Conservation (phyloP, 1,140 invertebrate genomes). For the Latrodectus geometricus region DNA sequence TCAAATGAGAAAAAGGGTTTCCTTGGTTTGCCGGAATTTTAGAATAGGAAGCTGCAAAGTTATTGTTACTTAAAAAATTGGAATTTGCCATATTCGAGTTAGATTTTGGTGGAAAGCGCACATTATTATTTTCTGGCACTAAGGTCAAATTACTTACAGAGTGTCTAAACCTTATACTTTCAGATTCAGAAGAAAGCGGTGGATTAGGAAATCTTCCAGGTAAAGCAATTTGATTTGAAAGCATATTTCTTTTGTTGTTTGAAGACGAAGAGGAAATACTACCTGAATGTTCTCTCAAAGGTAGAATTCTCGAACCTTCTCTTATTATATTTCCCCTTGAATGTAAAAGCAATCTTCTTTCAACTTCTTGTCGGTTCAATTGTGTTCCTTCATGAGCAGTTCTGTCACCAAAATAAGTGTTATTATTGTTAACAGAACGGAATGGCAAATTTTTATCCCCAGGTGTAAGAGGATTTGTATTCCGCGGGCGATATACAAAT, state of each 20-base stretch:
- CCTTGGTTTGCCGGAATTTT: too few species aligned
- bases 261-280: neutral
- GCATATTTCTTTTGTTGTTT: neutral
- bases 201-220: neutral
- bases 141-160: too few species aligned
- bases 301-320: neutral
- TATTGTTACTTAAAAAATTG: too few species aligned
- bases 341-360: neutral
- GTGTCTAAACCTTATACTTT: too few species aligned
- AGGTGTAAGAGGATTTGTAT: neutral
- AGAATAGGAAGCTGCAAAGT: too few species aligned
- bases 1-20: too few species aligned
- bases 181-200: neutral
- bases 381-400: neutral
- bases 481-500: neutral
- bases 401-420: neutral
- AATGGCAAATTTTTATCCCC: neutral
- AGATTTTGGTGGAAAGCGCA: too few species aligned
- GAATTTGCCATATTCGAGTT: too few species aligned
- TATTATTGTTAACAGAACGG: neutral
- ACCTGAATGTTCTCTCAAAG: neutral
- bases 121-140: too few species aligned
- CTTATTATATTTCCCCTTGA: neutral
- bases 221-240: neutral
- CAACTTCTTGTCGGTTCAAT: neutral